These are phyloP conservation scores for Drosophila kambysellisi DNA, from an alignment of 2,888 invertebrate genomes.

Conservation along the genomic window DNA sequence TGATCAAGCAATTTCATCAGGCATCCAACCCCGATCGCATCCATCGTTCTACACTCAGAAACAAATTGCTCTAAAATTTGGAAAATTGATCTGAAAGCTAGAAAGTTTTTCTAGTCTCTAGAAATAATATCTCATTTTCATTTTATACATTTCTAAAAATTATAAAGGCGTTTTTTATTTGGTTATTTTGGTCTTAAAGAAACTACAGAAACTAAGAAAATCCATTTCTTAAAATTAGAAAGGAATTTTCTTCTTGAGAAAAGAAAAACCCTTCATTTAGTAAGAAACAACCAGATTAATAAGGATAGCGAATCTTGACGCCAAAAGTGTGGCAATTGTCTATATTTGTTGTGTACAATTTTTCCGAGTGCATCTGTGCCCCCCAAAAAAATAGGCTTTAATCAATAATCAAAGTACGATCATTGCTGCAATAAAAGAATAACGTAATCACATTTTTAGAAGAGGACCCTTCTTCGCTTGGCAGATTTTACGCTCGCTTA, in stretches of 20 bases:
- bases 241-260: background rate
- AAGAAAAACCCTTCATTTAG: background rate
- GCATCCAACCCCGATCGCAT: constrained; percentile 35
- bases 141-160: background rate
- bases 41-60: constrained; percentile 26
- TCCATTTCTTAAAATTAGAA: too few relatives aligned
- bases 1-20: constrained; percentile 83
- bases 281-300: background rate
- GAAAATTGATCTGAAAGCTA: background rate
- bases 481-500: constrained; percentile 78
- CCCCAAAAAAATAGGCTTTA: constrained; percentile 34
- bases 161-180: background rate
- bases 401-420: constrained; percentile 64
- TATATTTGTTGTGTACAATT: background rate
- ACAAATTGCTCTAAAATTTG: background rate
- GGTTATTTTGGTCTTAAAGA: background rate
- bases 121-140: background rate
- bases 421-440: constrained; percentile 56
- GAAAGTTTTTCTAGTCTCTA: background rate
- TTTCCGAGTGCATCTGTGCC: background rate
- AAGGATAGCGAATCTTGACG: background rate
- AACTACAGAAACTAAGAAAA: background rate
- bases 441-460: constrained; percentile 61
- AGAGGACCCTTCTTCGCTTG: constrained; percentile 18
- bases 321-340: background rate